Evolutionary conservation across 2,113 vertebrate species (phyloP), one percentile per base, ranked within the genome.

Genomic region (Peromyscus polionotus): DNA sequence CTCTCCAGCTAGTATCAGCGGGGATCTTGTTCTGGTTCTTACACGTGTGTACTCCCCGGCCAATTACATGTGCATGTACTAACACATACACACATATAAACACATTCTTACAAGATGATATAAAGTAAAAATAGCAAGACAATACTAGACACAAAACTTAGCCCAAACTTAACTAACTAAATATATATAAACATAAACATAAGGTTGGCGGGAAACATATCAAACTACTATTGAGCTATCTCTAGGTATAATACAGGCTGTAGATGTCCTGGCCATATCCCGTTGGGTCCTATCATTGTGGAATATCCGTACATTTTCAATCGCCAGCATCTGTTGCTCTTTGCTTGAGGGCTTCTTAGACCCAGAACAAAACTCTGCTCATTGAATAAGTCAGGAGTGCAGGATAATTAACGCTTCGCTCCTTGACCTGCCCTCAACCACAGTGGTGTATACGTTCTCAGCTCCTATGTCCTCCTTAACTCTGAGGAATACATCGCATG

Each of bases 101-200:
- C 26, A 85, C 75, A 88, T 70, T 85, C 91, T 91, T 51, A 92
- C 61, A 68, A 65, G 67, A 90, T 42, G 61, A 45, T 70, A 48
- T 61, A 93, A 94, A 97, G 87, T 77, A 57, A 93, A 87, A 94
- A 45, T 31, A 95, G 67, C 20, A 63, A 65, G 61, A 31, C 26
- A 68, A 20, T 84, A 70, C 22, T 95, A 93, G 87, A 86, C 88
- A 90, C 10, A 93, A 7, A 87, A 33, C n/a, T 59, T 59, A 91
- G 70, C 26, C n/a, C 72, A 57, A 93, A 93, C 36, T 89, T 91
- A 65, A 42, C 45, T 67, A 85, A 85, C 6, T 48, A n/a, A 54
- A 79, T 77, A 0, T 72, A 26, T 39, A 59, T 22, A 63, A 16
- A 75, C 26, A 12, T 73, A 54, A 88, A 75, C 26, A 12, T 73